A percentile compares a stretch with the other conserved stretches of the same genome.
Evolutionary conservation across 2,113 vertebrate species (phyloP).

Genomic region (Myodes glareolus): DNA sequence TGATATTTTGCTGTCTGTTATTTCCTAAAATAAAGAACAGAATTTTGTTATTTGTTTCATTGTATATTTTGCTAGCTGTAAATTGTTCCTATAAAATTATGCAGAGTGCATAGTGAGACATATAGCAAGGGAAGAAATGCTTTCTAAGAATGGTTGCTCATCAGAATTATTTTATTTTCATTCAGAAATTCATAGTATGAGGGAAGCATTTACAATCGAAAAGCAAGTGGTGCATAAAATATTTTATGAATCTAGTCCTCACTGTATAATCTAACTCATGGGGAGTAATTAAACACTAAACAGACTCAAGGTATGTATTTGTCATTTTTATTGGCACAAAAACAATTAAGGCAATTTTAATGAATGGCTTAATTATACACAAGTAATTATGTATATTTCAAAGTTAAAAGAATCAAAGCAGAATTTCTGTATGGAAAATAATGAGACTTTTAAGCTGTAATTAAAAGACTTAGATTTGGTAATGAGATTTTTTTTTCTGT

Average conservation of each 20-base stretch:
- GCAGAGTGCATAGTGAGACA: constrained; percentile 60
- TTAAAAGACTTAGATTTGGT: constrained; percentile 28
- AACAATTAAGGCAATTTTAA: constrained; percentile 76
- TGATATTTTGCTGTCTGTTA: neutral
- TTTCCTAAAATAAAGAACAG: neutral
- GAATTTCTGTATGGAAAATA: neutral
- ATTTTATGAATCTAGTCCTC: constrained; percentile 74
- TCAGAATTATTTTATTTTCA: constrained; percentile 74
- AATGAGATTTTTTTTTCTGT: neutral
- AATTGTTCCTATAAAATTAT: constrained; percentile 58
- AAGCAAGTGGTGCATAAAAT: constrained; percentile 81
- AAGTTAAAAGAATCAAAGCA: neutral
- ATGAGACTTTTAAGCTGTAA: constrained; percentile 19
- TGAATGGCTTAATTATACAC: constrained; percentile 82
- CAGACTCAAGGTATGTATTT: constrained; percentile 79
- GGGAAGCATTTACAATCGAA: constrained; percentile 67
- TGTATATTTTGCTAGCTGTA: constrained; percentile 47
- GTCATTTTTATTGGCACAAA: constrained; percentile 80
- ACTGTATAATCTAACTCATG: constrained; percentile 78
- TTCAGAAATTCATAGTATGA: constrained; percentile 63
- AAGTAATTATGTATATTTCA: constrained; percentile 80
- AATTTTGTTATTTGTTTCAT: constrained; percentile 36
- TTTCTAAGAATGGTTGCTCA: constrained; percentile 62
- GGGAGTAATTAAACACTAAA: constrained; percentile 80
- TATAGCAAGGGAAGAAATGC: constrained; percentile 54